Base-by-base conservation (phyloP, 1,140 invertebrate species). In the Pteromalus puparum region DNA sequence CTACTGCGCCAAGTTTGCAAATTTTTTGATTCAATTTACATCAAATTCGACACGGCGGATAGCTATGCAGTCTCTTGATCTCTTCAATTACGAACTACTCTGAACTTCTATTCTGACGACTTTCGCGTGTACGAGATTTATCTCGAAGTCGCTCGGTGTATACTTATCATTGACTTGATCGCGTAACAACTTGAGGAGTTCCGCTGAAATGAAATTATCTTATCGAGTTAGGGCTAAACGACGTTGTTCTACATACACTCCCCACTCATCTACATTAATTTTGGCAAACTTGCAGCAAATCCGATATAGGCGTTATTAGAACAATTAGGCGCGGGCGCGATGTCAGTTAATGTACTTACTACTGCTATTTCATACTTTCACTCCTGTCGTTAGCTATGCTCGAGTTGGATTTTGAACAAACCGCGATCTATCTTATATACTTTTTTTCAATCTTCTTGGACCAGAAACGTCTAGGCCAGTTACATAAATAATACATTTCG, bases 221-320 rank as follows among this genome's bases (percentile, higher is more conserved):
- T 77, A 77, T 77, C 75, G 61, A 77, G 48, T 77, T 77, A 77
- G 9, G 26, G 48, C 9, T 77, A 65, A 77, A 42, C 28, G 46
- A 21, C 75, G 48, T 77, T 77, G 75, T 77, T 77, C 75, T 77
- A 48, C 26, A 61, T 61, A 61, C 38, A 75, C 28, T 61, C 75
- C 26, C 75, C 26, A 65, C 48, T 77, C 75, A 65, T 77, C 74
- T 75, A 75, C 74, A 42, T 77, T 77, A 77, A 77, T 77, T 77
- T 77, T 61, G 18, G 46, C 75, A 61, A 77, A 77, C 75, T 77
- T 65, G 30, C 65, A 77, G 30, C 48, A 65, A 77, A 77, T 61
- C 24, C 75, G 75, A 77, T 61, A 34, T 61, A 77, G 48, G 28
- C 26, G 75, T 61, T 77, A 61, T 77, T 61, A 77, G 26, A 65